Conservation (phyloP, 1,140 invertebrate species). For the Drosophila biarmipes region DNA sequence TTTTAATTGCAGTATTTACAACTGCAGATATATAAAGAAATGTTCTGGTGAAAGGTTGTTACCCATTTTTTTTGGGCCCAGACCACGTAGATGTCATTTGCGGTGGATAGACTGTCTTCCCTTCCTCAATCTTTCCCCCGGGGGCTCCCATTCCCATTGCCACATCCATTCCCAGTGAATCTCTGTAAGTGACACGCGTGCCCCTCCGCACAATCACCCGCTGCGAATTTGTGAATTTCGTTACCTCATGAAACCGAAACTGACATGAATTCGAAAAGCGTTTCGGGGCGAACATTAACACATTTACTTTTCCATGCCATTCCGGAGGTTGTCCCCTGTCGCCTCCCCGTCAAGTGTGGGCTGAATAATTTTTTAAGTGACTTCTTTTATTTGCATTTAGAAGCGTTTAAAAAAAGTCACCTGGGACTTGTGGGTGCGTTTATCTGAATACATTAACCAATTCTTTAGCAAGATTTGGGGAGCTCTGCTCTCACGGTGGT, state of each 20-base stretch:
- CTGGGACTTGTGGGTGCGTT: conserved; percentile 53
- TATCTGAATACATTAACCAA: conserved; percentile 59
- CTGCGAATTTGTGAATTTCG: conserved; percentile 63
- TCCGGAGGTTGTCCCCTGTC: conserved; percentile 23
- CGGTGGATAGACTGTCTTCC: conserved; percentile 11
- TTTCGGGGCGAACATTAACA: conserved; percentile 70
- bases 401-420: conserved; percentile 53
- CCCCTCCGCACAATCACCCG: conserved; percentile 19
- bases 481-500: neutral
- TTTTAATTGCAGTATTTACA: conserved; percentile 37
- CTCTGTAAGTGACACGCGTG: conserved; percentile 66
- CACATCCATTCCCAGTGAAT: conserved; percentile 34
- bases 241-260: conserved; percentile 71
- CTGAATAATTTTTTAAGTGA: conserved; percentile 75
- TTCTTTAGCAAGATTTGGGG: neutral
- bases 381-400: conserved; percentile 75
- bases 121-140: conserved; percentile 22
- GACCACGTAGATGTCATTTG: conserved; percentile 73
- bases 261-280: conserved; percentile 79
- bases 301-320: conserved; percentile 54
- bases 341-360: conserved; percentile 45
- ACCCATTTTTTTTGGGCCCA: neutral
- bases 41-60: neutral
- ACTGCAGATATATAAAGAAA: conserved; percentile 1
- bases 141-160: conserved; percentile 10